Percentiles rank a stretch among this genome's conserved stretches.
Evolutionary conservation across 2,888 invertebrate genomes (phyloP).

Genomic region (Spialia ferax): DNA sequence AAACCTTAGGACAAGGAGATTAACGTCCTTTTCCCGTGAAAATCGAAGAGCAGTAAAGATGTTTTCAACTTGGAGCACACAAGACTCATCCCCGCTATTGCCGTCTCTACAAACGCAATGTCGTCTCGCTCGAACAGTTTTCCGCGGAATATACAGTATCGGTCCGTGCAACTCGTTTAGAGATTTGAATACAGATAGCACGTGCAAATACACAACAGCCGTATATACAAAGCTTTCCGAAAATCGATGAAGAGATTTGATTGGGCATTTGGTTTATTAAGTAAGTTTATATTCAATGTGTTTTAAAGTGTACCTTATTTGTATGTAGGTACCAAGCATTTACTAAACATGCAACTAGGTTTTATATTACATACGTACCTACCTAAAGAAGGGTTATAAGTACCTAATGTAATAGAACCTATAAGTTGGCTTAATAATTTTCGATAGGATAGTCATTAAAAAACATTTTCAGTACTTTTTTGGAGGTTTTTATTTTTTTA

Average conservation of each 20-base stretch:
- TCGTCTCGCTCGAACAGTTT: constrained; percentile 80
- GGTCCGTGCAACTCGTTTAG: constrained; percentile 46
- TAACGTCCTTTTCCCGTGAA: constrained; percentile 42
- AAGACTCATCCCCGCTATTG: constrained; percentile 77
- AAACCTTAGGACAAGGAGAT: constrained; percentile 10
- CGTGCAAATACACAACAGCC: constrained; percentile 26
- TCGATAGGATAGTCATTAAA: too few relatives aligned
- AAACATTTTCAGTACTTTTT: too few relatives aligned
- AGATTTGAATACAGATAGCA: constrained; percentile 40
- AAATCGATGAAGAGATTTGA: background rate
- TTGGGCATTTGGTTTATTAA: too few relatives aligned
- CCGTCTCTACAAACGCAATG: constrained; percentile 81
- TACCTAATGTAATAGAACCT: too few relatives aligned
- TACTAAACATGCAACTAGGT: too few relatives aligned
- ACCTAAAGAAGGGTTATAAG: too few relatives aligned
- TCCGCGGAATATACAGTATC: constrained; percentile 65
- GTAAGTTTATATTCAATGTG: too few relatives aligned
- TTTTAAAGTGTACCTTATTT: too few relatives aligned
- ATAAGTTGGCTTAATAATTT: too few relatives aligned
- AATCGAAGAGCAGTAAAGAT: constrained; percentile 48
- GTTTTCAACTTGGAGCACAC: constrained; percentile 48
- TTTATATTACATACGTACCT: too few relatives aligned
- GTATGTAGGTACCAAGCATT: too few relatives aligned
- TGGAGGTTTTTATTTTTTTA: too few relatives aligned
- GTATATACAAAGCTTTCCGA: background rate